phyloP scores from a whole-genome alignment of 2,797 vertebrate species.

The Etheostoma nigrum region DNA sequence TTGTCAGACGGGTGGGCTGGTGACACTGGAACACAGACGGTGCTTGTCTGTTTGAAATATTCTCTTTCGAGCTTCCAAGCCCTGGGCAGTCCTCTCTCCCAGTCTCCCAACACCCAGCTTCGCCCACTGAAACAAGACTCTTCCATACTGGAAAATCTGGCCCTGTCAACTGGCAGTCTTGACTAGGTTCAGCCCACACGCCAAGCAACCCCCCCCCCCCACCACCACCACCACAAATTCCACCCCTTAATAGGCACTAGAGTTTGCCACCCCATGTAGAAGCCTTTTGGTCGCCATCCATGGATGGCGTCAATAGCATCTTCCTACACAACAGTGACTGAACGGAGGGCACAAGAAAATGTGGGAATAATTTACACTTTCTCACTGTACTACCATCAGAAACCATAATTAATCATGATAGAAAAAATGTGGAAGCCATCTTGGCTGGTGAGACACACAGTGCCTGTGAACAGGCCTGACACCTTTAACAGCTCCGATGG shows the following conservation, averaged over 20 bases:
- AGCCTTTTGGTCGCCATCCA: conserved; percentile 87
- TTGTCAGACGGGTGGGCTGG: conserved; percentile 90
- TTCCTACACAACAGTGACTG: conserved; percentile 88
- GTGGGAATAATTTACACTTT: conserved; percentile 88
- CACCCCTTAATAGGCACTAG: conserved; percentile 79
- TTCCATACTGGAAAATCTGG: conserved; percentile 86
- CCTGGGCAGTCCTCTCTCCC: conserved; percentile 82
- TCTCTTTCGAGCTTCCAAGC: conserved; percentile 84
- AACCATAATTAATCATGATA: conserved; percentile 89
- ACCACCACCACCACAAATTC: conserved; percentile 49
- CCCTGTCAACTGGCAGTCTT: conserved; percentile 85
- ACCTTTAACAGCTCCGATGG: conserved; percentile 86
- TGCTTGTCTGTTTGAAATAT: conserved; percentile 87
- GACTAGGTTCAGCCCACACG: conserved; percentile 80
- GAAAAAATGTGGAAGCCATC: conserved; percentile 87
- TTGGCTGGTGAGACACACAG: conserved; percentile 87
- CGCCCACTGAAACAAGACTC: conserved; percentile 83
- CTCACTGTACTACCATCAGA: conserved; percentile 86
- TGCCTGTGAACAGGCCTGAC: conserved; percentile 89
- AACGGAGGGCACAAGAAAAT: conserved; percentile 85
- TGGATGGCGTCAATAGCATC: conserved; percentile 88
- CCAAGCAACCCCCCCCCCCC: conserved; percentile 60
- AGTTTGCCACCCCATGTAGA: conserved; percentile 84
- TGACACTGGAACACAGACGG: conserved; percentile 88
- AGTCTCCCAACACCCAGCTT: conserved; percentile 84